Evolutionary conservation across 2,888 invertebrate species (phyloP).

Genomic region (Pocota personata): DNA sequence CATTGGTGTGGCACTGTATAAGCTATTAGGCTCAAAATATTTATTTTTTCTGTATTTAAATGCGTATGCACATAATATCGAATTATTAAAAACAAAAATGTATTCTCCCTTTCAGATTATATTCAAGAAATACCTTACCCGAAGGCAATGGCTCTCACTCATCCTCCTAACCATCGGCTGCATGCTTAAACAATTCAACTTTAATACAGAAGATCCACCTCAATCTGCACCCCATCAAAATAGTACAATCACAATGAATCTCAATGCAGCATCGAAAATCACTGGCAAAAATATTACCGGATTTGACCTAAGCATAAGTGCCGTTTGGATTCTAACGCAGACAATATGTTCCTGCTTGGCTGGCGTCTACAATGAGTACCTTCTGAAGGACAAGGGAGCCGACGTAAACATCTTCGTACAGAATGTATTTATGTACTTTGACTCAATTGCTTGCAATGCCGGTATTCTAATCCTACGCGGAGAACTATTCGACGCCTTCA

Average conservation of each 20-base stretch:
- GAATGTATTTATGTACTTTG: slow-evolving; percentile 97
- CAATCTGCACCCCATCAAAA: slow-evolving; percentile 70
- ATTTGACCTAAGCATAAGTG: slow-evolving; percentile 85
- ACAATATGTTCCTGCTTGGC: slow-evolving; percentile 96
- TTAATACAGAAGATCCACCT: slow-evolving; percentile 77
- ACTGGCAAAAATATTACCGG: slow-evolving; percentile 81
- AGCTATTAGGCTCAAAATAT: too few species aligned
- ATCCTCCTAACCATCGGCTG: slow-evolving; percentile 93
- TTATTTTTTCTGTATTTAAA: too few species aligned
- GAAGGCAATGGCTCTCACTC: slow-evolving; percentile 95
- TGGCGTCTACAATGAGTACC: slow-evolving; percentile 97
- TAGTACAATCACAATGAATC: slow-evolving; percentile 28
- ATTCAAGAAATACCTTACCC: slow-evolving; percentile 91
- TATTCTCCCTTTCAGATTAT: slow-evolving; percentile 87
- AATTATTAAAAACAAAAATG: too few species aligned
- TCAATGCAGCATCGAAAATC: slow-evolving; percentile 50
- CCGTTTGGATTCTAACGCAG: slow-evolving; percentile 88
- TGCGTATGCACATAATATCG: too few species aligned
- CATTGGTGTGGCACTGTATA: too few species aligned
- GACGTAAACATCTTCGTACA: slow-evolving; percentile 95
- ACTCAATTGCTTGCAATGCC: slow-evolving; percentile 96
- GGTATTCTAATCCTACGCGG: slow-evolving; percentile 88
- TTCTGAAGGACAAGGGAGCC: slow-evolving; percentile 93
- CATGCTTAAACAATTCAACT: slow-evolving; percentile 93
- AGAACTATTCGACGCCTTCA: slow-evolving; percentile 86